Conservation (phyloP, 53 echinoderm and acorn worm species). For the Patiria pectinifera region DNA sequence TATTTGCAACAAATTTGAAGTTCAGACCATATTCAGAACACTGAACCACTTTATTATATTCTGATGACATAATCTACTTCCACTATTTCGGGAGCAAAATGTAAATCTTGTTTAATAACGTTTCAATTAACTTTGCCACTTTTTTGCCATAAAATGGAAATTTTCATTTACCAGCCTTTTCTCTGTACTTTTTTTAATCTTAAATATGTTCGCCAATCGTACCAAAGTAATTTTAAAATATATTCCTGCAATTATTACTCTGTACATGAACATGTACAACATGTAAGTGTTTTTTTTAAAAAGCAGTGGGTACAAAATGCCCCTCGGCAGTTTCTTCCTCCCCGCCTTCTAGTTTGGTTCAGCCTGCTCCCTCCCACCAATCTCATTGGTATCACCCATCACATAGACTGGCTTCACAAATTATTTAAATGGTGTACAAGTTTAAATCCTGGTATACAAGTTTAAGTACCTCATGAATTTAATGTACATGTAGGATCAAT, state of each 20-base stretch:
- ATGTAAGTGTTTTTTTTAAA: neutral
- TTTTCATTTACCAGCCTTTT: conserved; percentile 16
- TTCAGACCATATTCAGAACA: no score
- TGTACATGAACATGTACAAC: neutral
- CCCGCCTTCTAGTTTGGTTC: neutral
- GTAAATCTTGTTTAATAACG: neutral
- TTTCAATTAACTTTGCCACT: conserved; percentile 22
- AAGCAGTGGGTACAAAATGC: neutral
- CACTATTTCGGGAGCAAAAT: no score
- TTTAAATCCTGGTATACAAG: no score
- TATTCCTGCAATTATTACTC: neutral
- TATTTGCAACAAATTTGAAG: no score
- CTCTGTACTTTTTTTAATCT: conserved; percentile 3
- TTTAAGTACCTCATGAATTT: no score
- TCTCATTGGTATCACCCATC: no score
- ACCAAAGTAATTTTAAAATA: conserved; percentile 38
- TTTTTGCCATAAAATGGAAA: conserved; percentile 50
- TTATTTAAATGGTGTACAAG: no score
- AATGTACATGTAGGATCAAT: no score
- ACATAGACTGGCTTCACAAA: no score
- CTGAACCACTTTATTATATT: no score
- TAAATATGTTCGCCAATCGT: neutral
- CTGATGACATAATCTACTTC: no score
- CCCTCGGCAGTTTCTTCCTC: neutral
- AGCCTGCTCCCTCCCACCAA: neutral